A percentile compares a stretch with the other conserved stretches of the same genome.
Conservation (phyloP, 2,888 invertebrate genomes). For the Didymodactylos carnosus region DNA sequence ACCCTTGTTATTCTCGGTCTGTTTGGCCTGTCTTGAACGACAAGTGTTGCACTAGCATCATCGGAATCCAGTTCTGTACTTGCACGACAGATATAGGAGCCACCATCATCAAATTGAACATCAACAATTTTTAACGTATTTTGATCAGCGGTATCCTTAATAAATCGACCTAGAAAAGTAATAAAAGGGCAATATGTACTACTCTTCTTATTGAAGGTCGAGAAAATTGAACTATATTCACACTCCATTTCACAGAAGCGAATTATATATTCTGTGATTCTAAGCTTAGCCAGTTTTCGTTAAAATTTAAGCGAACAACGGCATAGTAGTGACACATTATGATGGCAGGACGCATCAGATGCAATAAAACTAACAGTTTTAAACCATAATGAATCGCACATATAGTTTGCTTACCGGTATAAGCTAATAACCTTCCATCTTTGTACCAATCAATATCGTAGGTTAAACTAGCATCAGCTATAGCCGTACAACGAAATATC, state of each 20-base stretch:
- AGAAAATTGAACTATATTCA: no score
- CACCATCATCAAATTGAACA: slow-evolving; percentile 79
- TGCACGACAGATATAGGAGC: slow-evolving; percentile 80
- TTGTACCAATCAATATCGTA: slow-evolving; percentile 67
- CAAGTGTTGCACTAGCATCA: slow-evolving; percentile 62
- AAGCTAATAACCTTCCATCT: slow-evolving; percentile 65
- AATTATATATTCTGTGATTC: no score
- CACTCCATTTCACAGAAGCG: no score
- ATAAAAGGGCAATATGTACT: no score
- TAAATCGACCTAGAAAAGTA: slow-evolving; percentile 20
- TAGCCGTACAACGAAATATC: slow-evolving; percentile 72
- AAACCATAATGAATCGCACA: no score
- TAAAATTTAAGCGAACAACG: no score
- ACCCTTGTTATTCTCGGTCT: slow-evolving; percentile 1
- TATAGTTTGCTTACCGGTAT: slow-evolving; percentile 39
- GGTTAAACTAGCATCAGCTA: slow-evolving; percentile 47
- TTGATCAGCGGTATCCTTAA: slow-evolving; percentile 40
- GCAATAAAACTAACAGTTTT: no score
- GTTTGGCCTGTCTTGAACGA: slow-evolving; percentile 53
- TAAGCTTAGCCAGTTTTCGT: no score
- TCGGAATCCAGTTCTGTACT: slow-evolving; percentile 67
- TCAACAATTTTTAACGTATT: slow-evolving; percentile 79
- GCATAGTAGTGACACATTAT: no score
- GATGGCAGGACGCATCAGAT: no score
- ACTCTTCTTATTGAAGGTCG: no score